phyloP scores from a whole-genome alignment of 1,140 invertebrate species.

The Drosophila kikkawai region DNA sequence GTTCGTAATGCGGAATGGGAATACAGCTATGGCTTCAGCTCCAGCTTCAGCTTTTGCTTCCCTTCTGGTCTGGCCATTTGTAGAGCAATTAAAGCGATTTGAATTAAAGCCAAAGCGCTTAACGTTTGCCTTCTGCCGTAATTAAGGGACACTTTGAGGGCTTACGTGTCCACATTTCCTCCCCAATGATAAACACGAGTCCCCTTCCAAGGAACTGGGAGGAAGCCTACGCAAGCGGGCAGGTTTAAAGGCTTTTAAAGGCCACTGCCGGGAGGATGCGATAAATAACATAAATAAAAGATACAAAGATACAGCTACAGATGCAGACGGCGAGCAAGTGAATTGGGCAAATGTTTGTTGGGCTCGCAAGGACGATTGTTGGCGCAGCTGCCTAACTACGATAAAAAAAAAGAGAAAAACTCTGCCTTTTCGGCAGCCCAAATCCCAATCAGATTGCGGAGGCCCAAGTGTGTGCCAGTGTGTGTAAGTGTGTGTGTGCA shows the following conservation, averaged over 20 bases:
- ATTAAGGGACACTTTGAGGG: conserved; percentile 69
- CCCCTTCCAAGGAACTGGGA: conserved; percentile 15
- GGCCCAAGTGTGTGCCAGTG: conserved; percentile 9
- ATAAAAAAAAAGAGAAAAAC: conserved; percentile 56
- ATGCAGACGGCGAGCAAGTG: conserved; percentile 45
- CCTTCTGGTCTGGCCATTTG: conserved; percentile 64
- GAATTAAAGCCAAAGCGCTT: conserved; percentile 70
- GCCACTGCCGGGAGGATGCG: conserved; percentile 51
- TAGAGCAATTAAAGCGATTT: conserved; percentile 77
- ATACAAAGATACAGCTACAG: conserved; percentile 45
- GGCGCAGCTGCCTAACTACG: conserved; percentile 77
- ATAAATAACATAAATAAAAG: conserved; percentile 83
- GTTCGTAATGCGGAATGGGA: conserved; percentile 60
- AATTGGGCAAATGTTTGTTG: conserved; percentile 71
- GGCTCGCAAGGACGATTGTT: conserved; percentile 68
- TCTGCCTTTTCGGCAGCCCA: conserved; percentile 62
- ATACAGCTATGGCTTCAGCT: conserved; percentile 47
- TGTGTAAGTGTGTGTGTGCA: conserved; percentile 38
- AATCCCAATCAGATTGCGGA: conserved; percentile 43
- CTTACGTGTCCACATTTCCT: conserved; percentile 43
- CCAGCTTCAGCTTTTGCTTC: conserved; percentile 28
- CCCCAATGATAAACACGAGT: conserved; percentile 56
- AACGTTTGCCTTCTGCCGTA: conserved; percentile 70
- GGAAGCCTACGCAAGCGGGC: conserved; percentile 16
- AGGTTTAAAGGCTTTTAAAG: conserved; percentile 74